Conservation (phyloP, 2,113 vertebrate genomes). For the Sphaerodactylus townsendi region DNA sequence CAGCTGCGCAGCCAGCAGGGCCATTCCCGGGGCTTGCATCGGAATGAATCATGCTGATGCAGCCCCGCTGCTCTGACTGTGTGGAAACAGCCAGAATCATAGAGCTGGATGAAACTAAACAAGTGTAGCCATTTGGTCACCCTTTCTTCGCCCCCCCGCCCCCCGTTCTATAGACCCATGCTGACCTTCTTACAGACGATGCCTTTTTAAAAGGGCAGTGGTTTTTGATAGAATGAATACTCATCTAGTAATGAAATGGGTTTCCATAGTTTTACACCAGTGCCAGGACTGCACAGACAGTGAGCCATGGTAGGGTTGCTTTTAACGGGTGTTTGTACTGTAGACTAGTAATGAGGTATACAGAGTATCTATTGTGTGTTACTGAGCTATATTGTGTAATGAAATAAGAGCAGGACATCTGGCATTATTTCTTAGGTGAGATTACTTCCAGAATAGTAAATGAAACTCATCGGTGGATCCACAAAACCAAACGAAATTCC, state of each 20-base stretch:
- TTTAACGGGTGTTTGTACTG: not conserved
- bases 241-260: not conserved
- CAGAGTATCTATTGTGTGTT: not conserved
- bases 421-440: not conserved
- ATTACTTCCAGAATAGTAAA: not conserved
- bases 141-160: not conserved
- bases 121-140: too few species aligned
- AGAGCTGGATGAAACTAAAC: not conserved
- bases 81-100: too few species aligned
- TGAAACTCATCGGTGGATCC: not conserved
- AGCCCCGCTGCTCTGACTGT: too few species aligned
- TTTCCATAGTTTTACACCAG: not conserved
- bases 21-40: too few species aligned
- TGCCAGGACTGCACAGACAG: not conserved
- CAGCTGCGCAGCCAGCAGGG: too few species aligned
- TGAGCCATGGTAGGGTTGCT: not conserved
- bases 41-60: too few species aligned
- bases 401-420: not conserved
- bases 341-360: not conserved
- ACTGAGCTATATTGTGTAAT: not conserved
- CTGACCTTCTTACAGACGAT: not conserved
- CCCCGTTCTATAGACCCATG: not conserved
- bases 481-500: not conserved
- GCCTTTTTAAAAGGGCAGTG: accelerated
- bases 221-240: not conserved